A percentile compares a stretch with the other conserved stretches of the same genome.
phyloP scores from a whole-genome alignment of 2,113 vertebrate species.

The western clawed frog (Xenopus tropicalis) region DNA sequence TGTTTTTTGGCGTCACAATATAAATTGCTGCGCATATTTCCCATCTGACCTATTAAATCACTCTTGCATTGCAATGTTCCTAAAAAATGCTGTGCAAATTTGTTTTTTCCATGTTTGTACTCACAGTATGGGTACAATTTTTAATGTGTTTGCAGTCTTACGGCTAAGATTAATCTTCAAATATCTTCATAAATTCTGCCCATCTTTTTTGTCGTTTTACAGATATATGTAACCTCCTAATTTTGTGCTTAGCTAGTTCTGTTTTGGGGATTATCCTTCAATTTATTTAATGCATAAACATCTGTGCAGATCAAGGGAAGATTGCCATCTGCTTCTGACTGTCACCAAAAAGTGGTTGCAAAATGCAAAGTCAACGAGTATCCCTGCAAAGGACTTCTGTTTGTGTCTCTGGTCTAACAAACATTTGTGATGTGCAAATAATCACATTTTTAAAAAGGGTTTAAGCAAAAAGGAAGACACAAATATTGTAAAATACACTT shows the following conservation, averaged over 20 bases:
- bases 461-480: too few species aligned
- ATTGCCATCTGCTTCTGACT: not conserved
- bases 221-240: constrained; percentile 19
- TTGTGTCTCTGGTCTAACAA: too few species aligned
- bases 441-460: too few species aligned
- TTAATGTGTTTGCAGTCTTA: constrained; percentile 24
- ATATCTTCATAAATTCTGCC: constrained; percentile 10
- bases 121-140: constrained; percentile 5
- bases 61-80: constrained; percentile 31
- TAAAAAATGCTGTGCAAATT: constrained; percentile 29
- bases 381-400: too few species aligned
- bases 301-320: constrained; percentile 10
- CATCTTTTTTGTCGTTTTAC: not conserved
- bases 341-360: too few species aligned
- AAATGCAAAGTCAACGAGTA: too few species aligned
- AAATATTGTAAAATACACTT: too few species aligned
- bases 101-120: constrained; percentile 13
- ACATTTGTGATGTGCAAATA: too few species aligned
- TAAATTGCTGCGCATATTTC: constrained; percentile 14
- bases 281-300: constrained; percentile 32
- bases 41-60: constrained; percentile 26
- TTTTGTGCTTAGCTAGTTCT: constrained; percentile 25
- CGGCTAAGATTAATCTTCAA: constrained; percentile 18
- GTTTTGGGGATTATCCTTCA: constrained; percentile 30
- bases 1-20: not conserved